A percentile compares a stretch with the other conserved stretches of the same genome.
These are phyloP conservation scores for Apteryx owenii DNA, from an alignment of 2,113 vertebrate species.

Conservation along the genomic window DNA sequence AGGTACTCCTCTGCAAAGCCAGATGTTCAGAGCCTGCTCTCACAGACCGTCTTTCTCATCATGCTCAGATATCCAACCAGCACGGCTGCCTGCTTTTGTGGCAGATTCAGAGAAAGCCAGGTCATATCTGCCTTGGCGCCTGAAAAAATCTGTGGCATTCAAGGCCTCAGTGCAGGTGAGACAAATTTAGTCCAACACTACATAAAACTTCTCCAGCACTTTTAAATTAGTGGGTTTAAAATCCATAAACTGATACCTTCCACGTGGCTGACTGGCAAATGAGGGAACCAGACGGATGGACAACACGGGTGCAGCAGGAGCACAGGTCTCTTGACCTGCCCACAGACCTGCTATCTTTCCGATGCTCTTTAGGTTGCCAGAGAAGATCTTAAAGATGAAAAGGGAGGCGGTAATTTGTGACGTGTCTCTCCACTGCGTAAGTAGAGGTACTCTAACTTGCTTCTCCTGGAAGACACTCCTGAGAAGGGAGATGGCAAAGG, in stretches of 20 bases:
- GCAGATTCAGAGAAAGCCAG: neutral
- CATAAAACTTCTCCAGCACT: neutral
- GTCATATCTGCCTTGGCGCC: neutral
- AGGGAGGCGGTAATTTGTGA: neutral
- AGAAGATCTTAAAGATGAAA: neutral
- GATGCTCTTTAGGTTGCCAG: neutral
- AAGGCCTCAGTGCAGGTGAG: neutral
- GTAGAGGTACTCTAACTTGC: neutral
- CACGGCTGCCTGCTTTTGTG: neutral
- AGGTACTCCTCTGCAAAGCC: neutral
- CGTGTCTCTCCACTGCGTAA: accelerated
- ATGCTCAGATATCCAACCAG: neutral
- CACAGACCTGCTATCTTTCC: neutral
- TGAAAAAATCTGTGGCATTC: neutral
- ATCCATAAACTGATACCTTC: neutral
- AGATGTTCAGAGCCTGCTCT: neutral
- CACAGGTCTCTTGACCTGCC: neutral
- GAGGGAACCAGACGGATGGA: neutral
- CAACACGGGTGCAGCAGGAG: neutral
- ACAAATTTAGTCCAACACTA: neutral
- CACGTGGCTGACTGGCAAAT: neutral
- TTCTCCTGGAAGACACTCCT: neutral
- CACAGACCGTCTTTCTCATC: neutral
- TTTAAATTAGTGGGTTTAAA: neutral
- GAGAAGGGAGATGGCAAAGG: neutral